phyloP scores from a whole-genome alignment of 2,113 vertebrate species.

The Spea bombifrons region DNA sequence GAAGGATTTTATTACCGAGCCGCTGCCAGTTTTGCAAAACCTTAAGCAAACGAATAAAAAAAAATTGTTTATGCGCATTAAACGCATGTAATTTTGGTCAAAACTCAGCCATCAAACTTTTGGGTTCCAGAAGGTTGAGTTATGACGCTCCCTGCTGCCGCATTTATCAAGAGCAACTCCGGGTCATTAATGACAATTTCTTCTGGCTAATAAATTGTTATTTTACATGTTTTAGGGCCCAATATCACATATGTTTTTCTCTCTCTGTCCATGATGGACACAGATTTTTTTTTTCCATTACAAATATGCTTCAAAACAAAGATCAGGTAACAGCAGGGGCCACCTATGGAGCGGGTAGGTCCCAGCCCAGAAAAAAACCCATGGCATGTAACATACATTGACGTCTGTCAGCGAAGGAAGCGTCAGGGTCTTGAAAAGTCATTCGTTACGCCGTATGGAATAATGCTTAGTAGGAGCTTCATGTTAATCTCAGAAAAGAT shows the following conservation, averaged over 20 bases:
- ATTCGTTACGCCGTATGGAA: slow-evolving; percentile 16
- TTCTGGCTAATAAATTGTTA: too few species aligned
- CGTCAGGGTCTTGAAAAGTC: slow-evolving; percentile 5
- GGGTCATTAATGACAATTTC: too few species aligned
- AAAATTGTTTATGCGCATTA: background rate
- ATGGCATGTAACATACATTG: background rate
- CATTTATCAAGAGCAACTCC: too few species aligned
- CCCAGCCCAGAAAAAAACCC: background rate
- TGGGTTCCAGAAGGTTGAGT: too few species aligned
- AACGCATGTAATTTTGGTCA: background rate
- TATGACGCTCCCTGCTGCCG: too few species aligned
- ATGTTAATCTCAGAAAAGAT: slow-evolving; percentile 9
- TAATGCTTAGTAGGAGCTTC: background rate
- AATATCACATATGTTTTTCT: too few species aligned
- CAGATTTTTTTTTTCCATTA: too few species aligned
- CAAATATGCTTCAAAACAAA: too few species aligned
- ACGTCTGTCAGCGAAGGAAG: slow-evolving; percentile 2
- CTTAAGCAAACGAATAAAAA: background rate
- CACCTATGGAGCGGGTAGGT: slow-evolving; percentile 6
- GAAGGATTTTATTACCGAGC: background rate
- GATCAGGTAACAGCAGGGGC: background rate
- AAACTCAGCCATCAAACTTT: too few species aligned
- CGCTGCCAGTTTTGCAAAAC: background rate
- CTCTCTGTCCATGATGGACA: too few species aligned
- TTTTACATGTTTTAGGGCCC: too few species aligned